Evolutionary conservation across 2,797 vertebrate genomes (phyloP).

Genomic region (Myotis planiceps): DNA sequence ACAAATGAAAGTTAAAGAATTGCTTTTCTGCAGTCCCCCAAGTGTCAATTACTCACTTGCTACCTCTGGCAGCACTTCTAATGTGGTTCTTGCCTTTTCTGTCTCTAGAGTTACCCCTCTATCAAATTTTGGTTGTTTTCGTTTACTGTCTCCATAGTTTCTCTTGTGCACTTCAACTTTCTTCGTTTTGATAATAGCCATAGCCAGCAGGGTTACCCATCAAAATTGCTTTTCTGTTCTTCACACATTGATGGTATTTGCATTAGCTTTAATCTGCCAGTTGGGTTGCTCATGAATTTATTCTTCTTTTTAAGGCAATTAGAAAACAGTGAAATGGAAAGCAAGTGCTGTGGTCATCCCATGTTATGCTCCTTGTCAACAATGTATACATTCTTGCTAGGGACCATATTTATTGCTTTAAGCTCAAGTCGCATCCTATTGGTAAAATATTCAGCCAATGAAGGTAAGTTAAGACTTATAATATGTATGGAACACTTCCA

Average conservation of each 20-base stretch:
- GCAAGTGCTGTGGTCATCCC: constrained; percentile 79
- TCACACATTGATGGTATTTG: neutral
- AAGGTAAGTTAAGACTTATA: constrained; percentile 86
- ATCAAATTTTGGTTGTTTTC: neutral
- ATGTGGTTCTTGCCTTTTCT: neutral
- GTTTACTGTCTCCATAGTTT: neutral
- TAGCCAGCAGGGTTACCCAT: neutral
- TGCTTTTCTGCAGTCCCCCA: neutral
- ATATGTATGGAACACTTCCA: neutral
- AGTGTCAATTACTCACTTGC: neutral
- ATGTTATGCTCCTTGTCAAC: constrained; percentile 88
- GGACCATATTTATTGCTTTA: constrained; percentile 90
- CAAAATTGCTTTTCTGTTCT: neutral
- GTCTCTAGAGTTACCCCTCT: neutral
- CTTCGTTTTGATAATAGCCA: neutral
- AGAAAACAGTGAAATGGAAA: constrained; percentile 81
- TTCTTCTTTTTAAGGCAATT: constrained; percentile 77
- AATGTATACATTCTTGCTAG: constrained; percentile 91
- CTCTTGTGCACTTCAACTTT: neutral
- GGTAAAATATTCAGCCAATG: constrained; percentile 96
- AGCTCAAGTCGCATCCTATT: constrained; percentile 96
- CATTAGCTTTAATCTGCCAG: constrained; percentile 5
- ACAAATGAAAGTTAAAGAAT: neutral
- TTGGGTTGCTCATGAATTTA: neutral
- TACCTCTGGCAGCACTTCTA: neutral